Evolutionary conservation across 2,888 invertebrate species (phyloP).

Genomic region (Lepas anatifera): DNA sequence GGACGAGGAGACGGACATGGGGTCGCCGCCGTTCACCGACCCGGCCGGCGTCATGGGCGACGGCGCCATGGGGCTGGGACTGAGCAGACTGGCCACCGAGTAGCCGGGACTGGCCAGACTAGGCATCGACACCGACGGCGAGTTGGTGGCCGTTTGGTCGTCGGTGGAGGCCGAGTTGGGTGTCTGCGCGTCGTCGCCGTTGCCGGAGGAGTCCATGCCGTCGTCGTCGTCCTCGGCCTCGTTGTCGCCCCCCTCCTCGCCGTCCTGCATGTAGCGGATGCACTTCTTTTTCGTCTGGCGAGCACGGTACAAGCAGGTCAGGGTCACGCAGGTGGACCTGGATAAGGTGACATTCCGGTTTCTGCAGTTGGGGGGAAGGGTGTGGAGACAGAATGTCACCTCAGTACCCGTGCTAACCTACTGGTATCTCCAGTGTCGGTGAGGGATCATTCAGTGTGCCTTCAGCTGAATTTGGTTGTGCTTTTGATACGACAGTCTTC

Average conservation of each 20-base stretch:
- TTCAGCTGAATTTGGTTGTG: too few relatives aligned
- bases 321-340: too few relatives aligned
- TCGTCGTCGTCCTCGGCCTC: conserved; percentile 30
- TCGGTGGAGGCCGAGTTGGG: conserved; percentile 39
- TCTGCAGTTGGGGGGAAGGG: conserved; percentile 13
- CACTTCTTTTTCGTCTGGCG: conserved; percentile 93
- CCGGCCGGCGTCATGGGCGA: conserved; percentile 17
- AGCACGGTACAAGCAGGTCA: too few relatives aligned
- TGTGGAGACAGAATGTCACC: neutral
- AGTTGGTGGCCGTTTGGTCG: conserved; percentile 36
- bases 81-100: conserved; percentile 22
- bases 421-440: too few relatives aligned
- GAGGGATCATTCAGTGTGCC: too few relatives aligned
- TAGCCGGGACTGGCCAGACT: conserved; percentile 20
- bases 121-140: conserved; percentile 29
- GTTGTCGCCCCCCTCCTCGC: conserved; percentile 34
- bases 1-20: conserved; percentile 25
- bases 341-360: too few relatives aligned
- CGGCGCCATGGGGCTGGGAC: conserved; percentile 13
- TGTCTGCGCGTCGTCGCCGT: conserved; percentile 34
- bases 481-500: too few relatives aligned
- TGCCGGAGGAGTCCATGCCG: conserved; percentile 27
- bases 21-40: conserved; percentile 17
- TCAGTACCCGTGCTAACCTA: too few relatives aligned
- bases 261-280: conserved; percentile 83